Percentiles rank a stretch among this genome's conserved stretches.
These are phyloP conservation scores for Phainopepla nitens DNA, from an alignment of 2,113 vertebrate genomes.

Conservation along the genomic window DNA sequence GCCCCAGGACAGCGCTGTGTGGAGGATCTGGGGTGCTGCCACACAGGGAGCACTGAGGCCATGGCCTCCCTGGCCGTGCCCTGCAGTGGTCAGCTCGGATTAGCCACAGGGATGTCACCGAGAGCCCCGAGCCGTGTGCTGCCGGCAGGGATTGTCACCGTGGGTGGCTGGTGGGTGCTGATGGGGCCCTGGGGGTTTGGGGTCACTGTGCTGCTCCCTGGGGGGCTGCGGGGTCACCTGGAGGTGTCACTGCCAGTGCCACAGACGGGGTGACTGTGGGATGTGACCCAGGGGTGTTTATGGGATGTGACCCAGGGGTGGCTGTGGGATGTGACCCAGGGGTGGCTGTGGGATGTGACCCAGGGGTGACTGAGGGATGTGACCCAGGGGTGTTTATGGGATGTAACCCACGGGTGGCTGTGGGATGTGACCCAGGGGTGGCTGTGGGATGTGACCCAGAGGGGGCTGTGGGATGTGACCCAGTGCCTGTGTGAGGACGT, in stretches of 20 bases:
- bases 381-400: too few relatives aligned
- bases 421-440: neutral
- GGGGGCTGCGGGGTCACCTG: neutral
- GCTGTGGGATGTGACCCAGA: neutral
- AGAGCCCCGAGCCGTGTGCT: neutral
- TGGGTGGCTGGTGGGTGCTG: neutral
- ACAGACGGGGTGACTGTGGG: neutral
- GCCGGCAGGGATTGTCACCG: neutral
- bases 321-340: neutral
- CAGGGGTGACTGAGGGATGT: neutral
- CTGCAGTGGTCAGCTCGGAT: neutral
- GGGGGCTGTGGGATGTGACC: neutral
- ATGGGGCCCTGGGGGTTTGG: neutral
- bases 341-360: neutral
- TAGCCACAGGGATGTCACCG: neutral
- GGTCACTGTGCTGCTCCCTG: neutral
- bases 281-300: neutral
- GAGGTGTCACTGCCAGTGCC: neutral
- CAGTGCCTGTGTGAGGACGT: neutral
- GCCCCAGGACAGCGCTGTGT: fast-evolving
- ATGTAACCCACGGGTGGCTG: neutral
- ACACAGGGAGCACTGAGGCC: neutral
- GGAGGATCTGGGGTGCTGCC: neutral
- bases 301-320: neutral
- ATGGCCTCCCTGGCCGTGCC: neutral